Base-by-base conservation (phyloP, 2,888 invertebrate genomes). In the Zygogramma bicolorata region DNA sequence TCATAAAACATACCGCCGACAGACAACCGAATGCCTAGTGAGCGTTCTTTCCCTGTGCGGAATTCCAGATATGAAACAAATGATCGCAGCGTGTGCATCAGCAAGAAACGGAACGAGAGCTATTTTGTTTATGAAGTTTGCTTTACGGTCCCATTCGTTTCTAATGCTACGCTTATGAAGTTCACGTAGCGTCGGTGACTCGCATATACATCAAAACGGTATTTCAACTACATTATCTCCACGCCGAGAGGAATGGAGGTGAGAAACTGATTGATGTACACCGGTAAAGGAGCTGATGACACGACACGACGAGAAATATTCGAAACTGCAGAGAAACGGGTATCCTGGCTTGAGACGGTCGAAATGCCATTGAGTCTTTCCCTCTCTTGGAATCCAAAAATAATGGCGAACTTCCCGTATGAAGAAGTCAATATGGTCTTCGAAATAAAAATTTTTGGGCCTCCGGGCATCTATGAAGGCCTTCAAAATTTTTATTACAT, bases 91-190 rank as follows among this genome's bases (percentile, higher is more conserved):
- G 62, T 63, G 62, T 42, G 62, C 62, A 63, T 63, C 29, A 40
- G 25, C 46, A 63, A 46, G 53, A 53, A 53, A 53, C 53, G 67
- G 6, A 53, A 53, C 53, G 67, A 59, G 42, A 60, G 60, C 60
- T 60, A 60, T 67, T 67, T 67, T 67, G 67, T 67, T 67, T 67
- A 67, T 67, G 67, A 67, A 67, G 67, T 60, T 57, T 46, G 60
- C 67, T 67, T 67, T 67, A 67, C 60, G 59, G 22, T 46, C 29
- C 46, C 31, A 60, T 67, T 69, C 53, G 62, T 62, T 38, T 38
- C 68, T 68, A 49, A 62, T 61, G 53, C 57, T 18, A 61, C 53
- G 68, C 34, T 68, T 62, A 61, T 53, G 53, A 49, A 38, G 68
- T 68, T 29, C 62, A 61, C 62, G 57, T 62, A 68, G 20, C 7